A percentile compares a stretch with the other conserved stretches of the same genome.
phyloP scores from a whole-genome alignment of 2,888 invertebrate species.

The Himalopsyche japonica region DNA sequence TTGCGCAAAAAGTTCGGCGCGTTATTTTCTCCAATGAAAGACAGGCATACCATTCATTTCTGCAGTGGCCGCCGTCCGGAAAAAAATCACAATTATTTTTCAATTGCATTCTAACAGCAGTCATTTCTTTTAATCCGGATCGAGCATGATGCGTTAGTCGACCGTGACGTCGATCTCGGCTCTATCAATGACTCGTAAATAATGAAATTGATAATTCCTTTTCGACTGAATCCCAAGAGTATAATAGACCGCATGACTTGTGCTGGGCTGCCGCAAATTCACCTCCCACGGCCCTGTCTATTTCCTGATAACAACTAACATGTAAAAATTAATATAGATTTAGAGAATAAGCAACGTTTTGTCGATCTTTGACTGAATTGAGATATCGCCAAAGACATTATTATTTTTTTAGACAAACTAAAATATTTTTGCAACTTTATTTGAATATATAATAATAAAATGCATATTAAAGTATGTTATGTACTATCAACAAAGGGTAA shows the following conservation, averaged over 20 bases:
- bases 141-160: not conserved
- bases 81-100: not conserved
- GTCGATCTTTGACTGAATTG: no score
- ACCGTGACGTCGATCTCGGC: not conserved
- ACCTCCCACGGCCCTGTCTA: not conserved
- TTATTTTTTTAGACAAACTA: no score
- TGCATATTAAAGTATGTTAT: no score
- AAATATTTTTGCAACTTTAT: no score
- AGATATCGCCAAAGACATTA: no score
- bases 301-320: not conserved
- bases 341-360: no score
- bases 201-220: not conserved
- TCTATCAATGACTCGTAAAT: not conserved
- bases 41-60: not conserved
- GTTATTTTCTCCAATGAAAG: not conserved
- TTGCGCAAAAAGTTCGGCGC: not conserved
- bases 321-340: not conserved
- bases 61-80: not conserved
- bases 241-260: slow-evolving; percentile 1
- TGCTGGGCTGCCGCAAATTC: not conserved
- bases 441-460: no score
- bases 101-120: not conserved
- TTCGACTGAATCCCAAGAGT: not conserved
- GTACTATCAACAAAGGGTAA: no score
- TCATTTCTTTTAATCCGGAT: slow-evolving; percentile 14